Evolutionary conservation across 2,888 invertebrate species (phyloP).

Genomic region (Athetis lepigone): DNA sequence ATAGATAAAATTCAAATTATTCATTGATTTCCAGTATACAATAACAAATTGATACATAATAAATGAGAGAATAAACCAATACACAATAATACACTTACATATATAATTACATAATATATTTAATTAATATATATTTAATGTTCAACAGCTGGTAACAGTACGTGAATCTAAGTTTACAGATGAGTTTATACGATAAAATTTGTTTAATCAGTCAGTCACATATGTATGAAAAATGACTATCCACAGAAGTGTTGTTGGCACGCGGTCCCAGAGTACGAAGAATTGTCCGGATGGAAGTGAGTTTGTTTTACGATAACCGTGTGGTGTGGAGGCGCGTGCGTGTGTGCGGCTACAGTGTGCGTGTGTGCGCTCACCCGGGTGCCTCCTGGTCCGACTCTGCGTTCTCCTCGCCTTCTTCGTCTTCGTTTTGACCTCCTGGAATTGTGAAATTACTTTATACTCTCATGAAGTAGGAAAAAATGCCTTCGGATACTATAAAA

Average conservation of each 20-base stretch:
- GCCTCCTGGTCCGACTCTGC: slow-evolving; percentile 89
- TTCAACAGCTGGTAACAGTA: slow-evolving; percentile 6
- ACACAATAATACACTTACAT: slow-evolving; percentile 13
- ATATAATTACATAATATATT: no score
- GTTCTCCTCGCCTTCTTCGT: slow-evolving; percentile 92
- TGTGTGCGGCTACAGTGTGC: neutral
- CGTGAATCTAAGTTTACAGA: neutral
- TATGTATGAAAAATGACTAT: no score
- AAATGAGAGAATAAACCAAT: slow-evolving; percentile 15
- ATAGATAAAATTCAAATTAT: slow-evolving; percentile 5
- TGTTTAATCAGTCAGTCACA: neutral
- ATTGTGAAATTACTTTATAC: no score
- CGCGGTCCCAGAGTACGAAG: no score
- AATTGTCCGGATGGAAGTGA: no score
- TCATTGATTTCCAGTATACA: neutral
- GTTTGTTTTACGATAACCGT: no score
- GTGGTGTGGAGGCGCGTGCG: neutral
- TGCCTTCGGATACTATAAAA: no score
- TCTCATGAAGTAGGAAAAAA: no score
- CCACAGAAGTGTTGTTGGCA: neutral
- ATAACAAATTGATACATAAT: neutral
- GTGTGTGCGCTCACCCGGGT: slow-evolving; percentile 71
- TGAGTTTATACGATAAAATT: neutral
- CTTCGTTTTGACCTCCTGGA: slow-evolving; percentile 83
- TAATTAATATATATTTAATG: slow-evolving; percentile 5